Conservation (phyloP, 2,113 vertebrate genomes). For the Festucalex cinctus region DNA sequence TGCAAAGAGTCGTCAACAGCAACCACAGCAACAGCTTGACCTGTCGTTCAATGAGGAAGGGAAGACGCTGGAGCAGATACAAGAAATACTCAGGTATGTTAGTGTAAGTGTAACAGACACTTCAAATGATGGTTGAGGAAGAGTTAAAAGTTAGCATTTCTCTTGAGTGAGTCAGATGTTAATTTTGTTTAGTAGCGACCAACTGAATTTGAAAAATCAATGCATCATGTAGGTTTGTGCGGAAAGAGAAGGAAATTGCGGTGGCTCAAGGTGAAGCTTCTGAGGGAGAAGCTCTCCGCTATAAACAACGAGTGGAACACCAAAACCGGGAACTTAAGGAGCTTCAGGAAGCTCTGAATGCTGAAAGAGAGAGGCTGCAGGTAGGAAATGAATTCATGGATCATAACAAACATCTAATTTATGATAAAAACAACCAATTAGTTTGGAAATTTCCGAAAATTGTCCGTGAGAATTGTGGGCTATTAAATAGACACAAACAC, state of each 20-base stretch:
- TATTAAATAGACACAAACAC: not conserved
- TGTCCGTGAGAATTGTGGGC: too few relatives aligned
- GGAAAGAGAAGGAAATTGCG: conserved; percentile 92
- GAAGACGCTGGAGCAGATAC: conserved; percentile 87
- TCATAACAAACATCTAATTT: not conserved
- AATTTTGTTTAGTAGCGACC: not conserved
- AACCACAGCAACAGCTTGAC: conserved; percentile 62
- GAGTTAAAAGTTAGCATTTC: not conserved
- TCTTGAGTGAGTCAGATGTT: not conserved
- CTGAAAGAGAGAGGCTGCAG: conserved; percentile 92
- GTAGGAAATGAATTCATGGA: conserved; percentile 54
- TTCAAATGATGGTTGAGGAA: not conserved
- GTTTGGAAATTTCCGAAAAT: not conserved
- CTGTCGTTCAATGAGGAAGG: conserved; percentile 85
- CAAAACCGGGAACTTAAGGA: conserved; percentile 88
- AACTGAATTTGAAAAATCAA: not conserved
- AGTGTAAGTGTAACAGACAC: not conserved
- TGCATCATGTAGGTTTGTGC: conserved; percentile 82
- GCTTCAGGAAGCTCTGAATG: conserved; percentile 82
- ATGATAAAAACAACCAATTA: not conserved
- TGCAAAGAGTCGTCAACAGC: conserved; percentile 67
- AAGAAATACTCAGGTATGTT: conserved; percentile 84
- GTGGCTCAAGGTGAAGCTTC: conserved; percentile 85
- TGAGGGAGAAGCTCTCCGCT: conserved; percentile 85
- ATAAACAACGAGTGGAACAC: conserved; percentile 85